These are phyloP conservation scores for Bombylius discolor DNA, from an alignment of 2,888 invertebrate species.

Conservation along the genomic window DNA sequence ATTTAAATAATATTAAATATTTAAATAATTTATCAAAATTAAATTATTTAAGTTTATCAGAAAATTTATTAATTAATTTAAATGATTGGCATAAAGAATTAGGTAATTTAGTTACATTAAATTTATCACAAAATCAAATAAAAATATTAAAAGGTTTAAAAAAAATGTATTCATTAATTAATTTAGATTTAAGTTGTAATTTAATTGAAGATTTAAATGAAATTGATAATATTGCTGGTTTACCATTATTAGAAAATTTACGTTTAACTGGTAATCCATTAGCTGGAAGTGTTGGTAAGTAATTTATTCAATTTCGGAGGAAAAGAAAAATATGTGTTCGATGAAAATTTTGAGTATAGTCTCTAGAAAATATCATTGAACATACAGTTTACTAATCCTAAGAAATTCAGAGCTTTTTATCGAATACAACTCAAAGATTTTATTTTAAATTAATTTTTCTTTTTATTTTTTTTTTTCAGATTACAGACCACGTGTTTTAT, in stretches of 20 bases:
- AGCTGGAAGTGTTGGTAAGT: conserved; percentile 42
- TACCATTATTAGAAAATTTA: conserved; percentile 81
- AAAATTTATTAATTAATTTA: conserved; percentile 61
- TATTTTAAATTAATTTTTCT: background rate
- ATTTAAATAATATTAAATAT: conserved; percentile 57
- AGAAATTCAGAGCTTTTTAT: no score
- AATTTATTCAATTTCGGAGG: background rate
- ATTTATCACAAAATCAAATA: conserved; percentile 75
- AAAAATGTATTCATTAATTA: conserved; percentile 74
- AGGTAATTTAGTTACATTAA: conserved; percentile 75
- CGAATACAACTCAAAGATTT: no score
- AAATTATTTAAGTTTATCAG: conserved; percentile 61
- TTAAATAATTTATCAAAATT: conserved; percentile 67
- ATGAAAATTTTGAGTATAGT: no score
- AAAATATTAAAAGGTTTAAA: conserved; percentile 57
- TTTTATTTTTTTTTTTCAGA: conserved; percentile 46
- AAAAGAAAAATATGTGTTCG: no score
- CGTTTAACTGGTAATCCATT: conserved; percentile 81
- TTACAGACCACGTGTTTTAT: conserved; percentile 80
- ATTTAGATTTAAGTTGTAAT: conserved; percentile 78
- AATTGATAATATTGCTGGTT: conserved; percentile 60
- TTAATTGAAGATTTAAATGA: conserved; percentile 66
- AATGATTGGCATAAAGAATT: conserved; percentile 71
- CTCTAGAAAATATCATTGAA: no score
- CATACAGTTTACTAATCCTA: no score